Conservation (phyloP, 1,140 invertebrate species). For the Drosophila chauvacae region DNA sequence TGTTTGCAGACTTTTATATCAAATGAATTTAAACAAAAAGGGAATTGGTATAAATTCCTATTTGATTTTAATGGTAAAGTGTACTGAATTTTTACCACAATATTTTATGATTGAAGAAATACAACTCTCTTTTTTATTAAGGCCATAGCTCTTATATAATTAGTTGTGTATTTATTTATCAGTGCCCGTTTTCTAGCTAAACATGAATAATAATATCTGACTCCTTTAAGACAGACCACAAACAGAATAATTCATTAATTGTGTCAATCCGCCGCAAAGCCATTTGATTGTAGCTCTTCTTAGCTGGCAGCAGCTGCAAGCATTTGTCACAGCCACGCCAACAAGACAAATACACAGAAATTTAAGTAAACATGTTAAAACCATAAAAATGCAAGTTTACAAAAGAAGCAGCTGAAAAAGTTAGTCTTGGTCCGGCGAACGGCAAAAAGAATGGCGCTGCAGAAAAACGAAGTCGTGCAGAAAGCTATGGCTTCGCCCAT, state of each 20-base stretch:
- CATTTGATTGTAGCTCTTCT: conserved; percentile 14
- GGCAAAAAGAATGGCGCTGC: conserved; percentile 46
- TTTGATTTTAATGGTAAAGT: no score
- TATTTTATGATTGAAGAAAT: no score
- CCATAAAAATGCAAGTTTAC: conserved; percentile 75
- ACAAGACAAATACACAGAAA: conserved; percentile 77
- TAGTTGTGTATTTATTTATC: neutral
- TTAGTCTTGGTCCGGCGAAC: conserved; percentile 35
- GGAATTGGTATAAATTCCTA: no score
- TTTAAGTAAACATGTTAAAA: conserved; percentile 82
- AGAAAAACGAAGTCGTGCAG: conserved; percentile 61
- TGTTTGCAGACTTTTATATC: no score
- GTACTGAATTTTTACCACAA: no score
- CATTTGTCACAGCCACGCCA: conserved; percentile 78
- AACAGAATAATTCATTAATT: neutral
- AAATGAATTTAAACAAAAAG: no score
- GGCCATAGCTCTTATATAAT: neutral
- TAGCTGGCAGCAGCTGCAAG: conserved; percentile 11
- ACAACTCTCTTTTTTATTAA: no score
- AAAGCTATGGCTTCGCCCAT: conserved; percentile 54
- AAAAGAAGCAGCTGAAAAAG: conserved; percentile 50
- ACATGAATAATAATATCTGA: neutral
- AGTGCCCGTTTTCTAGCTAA: neutral
- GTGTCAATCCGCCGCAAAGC: neutral
- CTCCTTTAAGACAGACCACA: neutral